Evolutionary conservation across 2,797 vertebrate genomes (phyloP), one percentile per base, ranked within the genome.

Genomic region (Balearica regulorum): DNA sequence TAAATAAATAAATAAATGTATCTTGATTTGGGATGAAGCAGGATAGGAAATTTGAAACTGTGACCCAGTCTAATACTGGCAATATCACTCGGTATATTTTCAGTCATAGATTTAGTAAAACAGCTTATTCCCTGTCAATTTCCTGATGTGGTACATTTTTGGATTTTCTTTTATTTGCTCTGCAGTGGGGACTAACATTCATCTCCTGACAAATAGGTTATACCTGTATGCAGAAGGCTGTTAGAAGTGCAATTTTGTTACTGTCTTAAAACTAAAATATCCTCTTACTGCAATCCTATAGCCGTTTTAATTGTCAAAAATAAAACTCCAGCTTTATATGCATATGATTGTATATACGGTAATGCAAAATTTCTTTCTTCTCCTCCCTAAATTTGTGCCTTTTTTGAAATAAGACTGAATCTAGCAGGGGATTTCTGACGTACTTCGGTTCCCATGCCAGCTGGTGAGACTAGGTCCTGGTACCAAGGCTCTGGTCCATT

Each of bases 101-200:
- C 86, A 58, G 86, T 28, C 86, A 44, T 39, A 95, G 96, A 90
- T 96, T 97, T 90, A 96, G 83, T 93, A 96, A 97, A 96, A 83
- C 95, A 96, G 96, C 96, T 97, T 95, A 97, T 96, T 95, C 78
- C 83, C 33, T 9, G 29, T 16, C 93, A 89, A 89, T 94, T 96
- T 89, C 95, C 95, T 96, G 94, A 97, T 92, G 93, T 92, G 93
- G 93, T 96, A 95, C 75, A 94, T 96, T 97, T 97, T 96, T 62
- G 86, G 95, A 97, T 97, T 96, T 96, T 76, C 96, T 84, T 91
- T 95, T 95, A 64, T 94, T 90, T 73, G 83, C 93, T 89, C 55
- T 95, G 94, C 73, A 62, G 19, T 15, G 18, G n/a, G 44, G 44
- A 85, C 80, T 88, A 69, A 69, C 57, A 43, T 44, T 66, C 77